Conservation (phyloP, 2,888 invertebrate genomes). For the Lissocephala sabroskyi region DNA sequence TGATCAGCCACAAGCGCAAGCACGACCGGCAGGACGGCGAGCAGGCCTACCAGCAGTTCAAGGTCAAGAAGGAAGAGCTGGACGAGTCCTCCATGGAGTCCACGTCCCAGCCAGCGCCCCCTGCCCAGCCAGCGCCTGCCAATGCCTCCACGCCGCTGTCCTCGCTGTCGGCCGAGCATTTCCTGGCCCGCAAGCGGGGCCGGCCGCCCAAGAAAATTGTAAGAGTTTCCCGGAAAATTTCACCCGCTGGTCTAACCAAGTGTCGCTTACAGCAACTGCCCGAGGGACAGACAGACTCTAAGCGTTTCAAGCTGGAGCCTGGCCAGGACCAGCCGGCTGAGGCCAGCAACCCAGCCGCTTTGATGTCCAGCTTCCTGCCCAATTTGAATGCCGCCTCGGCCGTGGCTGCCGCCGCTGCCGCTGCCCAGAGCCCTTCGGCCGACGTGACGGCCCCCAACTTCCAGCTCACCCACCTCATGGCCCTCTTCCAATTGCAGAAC, state of each 20-base stretch:
- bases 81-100: slow-evolving; percentile 47
- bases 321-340: slow-evolving; percentile 21
- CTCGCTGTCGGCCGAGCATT: slow-evolving; percentile 68
- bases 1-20: slow-evolving; percentile 97
- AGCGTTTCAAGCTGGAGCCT: slow-evolving; percentile 58
- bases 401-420: slow-evolving; percentile 40
- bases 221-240: slow-evolving; percentile 24
- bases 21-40: slow-evolving; percentile 96
- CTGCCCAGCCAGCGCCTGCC: slow-evolving; percentile 8
- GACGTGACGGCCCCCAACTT: slow-evolving; percentile 61
- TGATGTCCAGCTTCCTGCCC: slow-evolving; percentile 25
- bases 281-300: no score
- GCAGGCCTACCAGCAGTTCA: slow-evolving; percentile 71
- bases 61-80: slow-evolving; percentile 57
- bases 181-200: slow-evolving; percentile 68
- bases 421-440: slow-evolving; percentile 21
- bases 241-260: no score
- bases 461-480: slow-evolving; percentile 69
- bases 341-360: slow-evolving; percentile 16
- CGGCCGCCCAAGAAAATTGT: slow-evolving; percentile 71
- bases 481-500: slow-evolving; percentile 69
- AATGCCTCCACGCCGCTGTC: slow-evolving; percentile 64
- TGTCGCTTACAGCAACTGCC: slow-evolving; percentile 63
- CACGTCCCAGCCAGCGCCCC: slow-evolving; percentile 32
- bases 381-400: slow-evolving; percentile 35